Evolutionary conservation across 1,140 invertebrate genomes (phyloP).

Genomic region (Aleiodes sp.): DNA sequence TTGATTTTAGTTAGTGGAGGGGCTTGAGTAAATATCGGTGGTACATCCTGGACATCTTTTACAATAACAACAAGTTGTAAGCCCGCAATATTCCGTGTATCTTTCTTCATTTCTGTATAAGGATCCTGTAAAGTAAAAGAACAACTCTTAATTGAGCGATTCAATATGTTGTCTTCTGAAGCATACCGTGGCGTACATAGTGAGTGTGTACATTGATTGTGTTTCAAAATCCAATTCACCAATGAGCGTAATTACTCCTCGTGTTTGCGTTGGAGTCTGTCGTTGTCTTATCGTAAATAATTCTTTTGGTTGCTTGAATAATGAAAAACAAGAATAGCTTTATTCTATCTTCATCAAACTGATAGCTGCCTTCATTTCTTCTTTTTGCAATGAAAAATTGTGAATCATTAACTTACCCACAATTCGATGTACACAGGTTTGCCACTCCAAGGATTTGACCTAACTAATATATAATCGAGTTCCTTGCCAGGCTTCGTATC

Average conservation of each 20-base stretch:
- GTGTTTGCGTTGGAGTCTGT: constrained; percentile 77
- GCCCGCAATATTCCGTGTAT: constrained; percentile 85
- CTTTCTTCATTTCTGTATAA: constrained; percentile 80
- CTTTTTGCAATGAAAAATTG: background rate
- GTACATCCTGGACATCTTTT: constrained; percentile 86
- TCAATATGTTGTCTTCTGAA: background rate
- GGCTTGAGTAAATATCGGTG: constrained; percentile 83
- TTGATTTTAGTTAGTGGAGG: constrained; percentile 78
- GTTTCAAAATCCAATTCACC: constrained; percentile 85
- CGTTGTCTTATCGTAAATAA: constrained; percentile 80
- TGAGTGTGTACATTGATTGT: constrained; percentile 84
- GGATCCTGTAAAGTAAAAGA: too few relatives aligned
- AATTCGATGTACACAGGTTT: constrained; percentile 83
- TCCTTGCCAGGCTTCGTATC: constrained; percentile 81
- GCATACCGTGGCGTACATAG: constrained; percentile 82
- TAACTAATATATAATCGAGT: constrained; percentile 80
- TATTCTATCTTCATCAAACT: background rate
- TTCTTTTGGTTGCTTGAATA: constrained; percentile 62
- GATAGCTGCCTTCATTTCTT: background rate
- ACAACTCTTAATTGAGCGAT: too few relatives aligned
- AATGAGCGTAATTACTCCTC: constrained; percentile 78
- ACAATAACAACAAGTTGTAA: constrained; percentile 83
- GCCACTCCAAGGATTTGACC: constrained; percentile 78
- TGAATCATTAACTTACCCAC: constrained; percentile 72
- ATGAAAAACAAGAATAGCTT: constrained; percentile 12